Evolutionary conservation across 2,113 vertebrate species (phyloP).

Genomic region (Ophiodon elongatus): DNA sequence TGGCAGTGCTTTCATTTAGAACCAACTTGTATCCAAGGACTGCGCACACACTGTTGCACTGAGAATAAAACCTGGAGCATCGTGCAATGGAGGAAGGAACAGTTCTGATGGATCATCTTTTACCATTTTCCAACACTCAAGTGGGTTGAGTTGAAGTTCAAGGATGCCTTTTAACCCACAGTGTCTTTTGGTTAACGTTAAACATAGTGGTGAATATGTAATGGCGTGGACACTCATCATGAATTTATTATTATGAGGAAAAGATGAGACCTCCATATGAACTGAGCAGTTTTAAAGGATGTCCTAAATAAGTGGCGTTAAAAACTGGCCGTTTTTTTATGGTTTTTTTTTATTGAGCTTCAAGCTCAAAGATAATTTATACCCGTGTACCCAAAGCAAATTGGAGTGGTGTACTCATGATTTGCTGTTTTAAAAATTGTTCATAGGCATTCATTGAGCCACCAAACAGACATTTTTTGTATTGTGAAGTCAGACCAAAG

Average conservation of each 20-base stretch:
- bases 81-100: slow-evolving; percentile 25
- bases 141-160: slow-evolving; percentile 1
- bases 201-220: slow-evolving; percentile 8
- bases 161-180: not conserved
- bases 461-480: not conserved
- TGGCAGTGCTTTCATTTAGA: slow-evolving; percentile 41
- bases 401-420: not conserved
- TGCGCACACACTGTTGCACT: not conserved
- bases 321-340: not conserved
- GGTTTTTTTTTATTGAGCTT: too few relatives aligned
- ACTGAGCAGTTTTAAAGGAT: not conserved
- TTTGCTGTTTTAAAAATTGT: not conserved
- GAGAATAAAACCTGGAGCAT: slow-evolving; percentile 24
- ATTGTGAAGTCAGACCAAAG: slow-evolving; percentile 11
- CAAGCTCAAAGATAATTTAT: not conserved
- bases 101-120: slow-evolving; percentile 17
- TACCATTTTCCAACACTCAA: not conserved
- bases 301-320: not conserved
- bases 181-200: not conserved
- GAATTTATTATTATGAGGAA: slow-evolving; percentile 10
- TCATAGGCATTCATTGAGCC: slow-evolving; percentile 11
- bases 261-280: not conserved
- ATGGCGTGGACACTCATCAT: not conserved
- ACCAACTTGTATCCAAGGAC: slow-evolving; percentile 55
- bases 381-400: not conserved